Evolutionary conservation across 2,113 vertebrate genomes (phyloP), one percentile per base, ranked within the genome.

Genomic region (Scatophagus argus): DNA sequence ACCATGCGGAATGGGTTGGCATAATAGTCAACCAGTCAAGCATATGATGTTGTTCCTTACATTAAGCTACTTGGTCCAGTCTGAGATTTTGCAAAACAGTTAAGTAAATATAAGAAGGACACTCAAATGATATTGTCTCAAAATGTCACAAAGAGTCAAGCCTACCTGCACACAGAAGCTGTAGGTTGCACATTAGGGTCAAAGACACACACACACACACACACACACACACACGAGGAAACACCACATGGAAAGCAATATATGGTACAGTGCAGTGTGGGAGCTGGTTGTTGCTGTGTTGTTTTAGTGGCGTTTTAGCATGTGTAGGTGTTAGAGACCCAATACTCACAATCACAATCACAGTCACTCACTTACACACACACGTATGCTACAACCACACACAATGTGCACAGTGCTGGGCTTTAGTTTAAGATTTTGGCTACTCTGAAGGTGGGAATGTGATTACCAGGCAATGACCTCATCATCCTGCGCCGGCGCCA

Each of bases 401-500:
- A 82, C 72, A 74, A 62, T 36, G 68, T 17, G 1, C 64, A 38
- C 83, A 74, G 70, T 32, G 3, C 59, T 76, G 78, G 34, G 65
- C 64, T 81, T 84, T 64, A 62, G 74, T 93, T 90, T 90, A 80
- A 82, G 77, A 69, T 78, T 51, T 83, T 92, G 93, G 91, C 89
- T 90, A 66, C 73, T 87, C 87, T 76, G 66, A 82, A 92, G 91
- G 92, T 92, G 92, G 93, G 89, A 93, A 94, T 93, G 91, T 88
- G 90, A 91, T 93, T 92, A 93, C 90, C 90, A 93, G 88, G 91
- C 91, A 72, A 87, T 94, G 94, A 94, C 91, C 86, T 94, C 93
- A 94, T 92, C 89, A 89, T 78, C 65, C 87, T 86, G 89, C 84
- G 85, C 83, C 88, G 86, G 86, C 81, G 90, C 92, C 91, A 92